Percentiles rank a stretch among this genome's conserved stretches.
Conservation (phyloP, 2,113 vertebrate genomes). For the Regulus satrapa region DNA sequence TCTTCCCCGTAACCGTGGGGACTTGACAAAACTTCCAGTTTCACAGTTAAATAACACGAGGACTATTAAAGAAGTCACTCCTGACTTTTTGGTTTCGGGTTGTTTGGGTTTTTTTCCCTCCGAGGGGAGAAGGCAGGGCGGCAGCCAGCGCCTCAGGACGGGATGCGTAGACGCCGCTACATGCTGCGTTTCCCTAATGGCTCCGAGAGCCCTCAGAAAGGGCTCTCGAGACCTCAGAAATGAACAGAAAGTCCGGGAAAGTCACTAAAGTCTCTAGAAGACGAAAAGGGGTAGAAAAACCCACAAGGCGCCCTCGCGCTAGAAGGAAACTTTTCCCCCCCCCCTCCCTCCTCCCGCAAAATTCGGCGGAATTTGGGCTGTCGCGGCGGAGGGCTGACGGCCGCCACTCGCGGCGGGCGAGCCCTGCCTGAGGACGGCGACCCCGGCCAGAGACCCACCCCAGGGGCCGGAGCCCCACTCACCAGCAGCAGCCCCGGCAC, state of each 20-base stretch:
- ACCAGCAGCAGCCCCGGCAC: neutral
- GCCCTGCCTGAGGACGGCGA: rapidly evolving
- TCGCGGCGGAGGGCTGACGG: too few species aligned
- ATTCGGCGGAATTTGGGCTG: rapidly evolving
- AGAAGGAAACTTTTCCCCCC: neutral
- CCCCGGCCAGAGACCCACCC: neutral
- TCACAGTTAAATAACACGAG: rapidly evolving
- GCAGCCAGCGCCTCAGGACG: rapidly evolving
- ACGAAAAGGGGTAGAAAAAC: rapidly evolving
- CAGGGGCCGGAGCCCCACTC: neutral
- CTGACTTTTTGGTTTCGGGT: too few species aligned
- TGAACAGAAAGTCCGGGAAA: rapidly evolving
- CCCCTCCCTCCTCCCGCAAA: too few species aligned
- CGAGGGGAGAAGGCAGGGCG: neutral
- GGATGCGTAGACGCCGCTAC: rapidly evolving
- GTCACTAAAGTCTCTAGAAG: neutral
- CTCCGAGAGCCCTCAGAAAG: too few species aligned
- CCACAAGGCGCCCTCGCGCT: rapidly evolving
- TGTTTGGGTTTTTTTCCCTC: too few species aligned
- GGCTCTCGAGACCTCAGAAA: too few species aligned
- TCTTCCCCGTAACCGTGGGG: rapidly evolving
- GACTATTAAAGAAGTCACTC: rapidly evolving
- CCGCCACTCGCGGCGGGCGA: neutral
- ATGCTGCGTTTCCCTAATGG: rapidly evolving
- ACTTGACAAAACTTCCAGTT: neutral